These are phyloP conservation scores for Sycophaga agraensis DNA, from an alignment of 1,140 invertebrate genomes.

Conservation along the genomic window DNA sequence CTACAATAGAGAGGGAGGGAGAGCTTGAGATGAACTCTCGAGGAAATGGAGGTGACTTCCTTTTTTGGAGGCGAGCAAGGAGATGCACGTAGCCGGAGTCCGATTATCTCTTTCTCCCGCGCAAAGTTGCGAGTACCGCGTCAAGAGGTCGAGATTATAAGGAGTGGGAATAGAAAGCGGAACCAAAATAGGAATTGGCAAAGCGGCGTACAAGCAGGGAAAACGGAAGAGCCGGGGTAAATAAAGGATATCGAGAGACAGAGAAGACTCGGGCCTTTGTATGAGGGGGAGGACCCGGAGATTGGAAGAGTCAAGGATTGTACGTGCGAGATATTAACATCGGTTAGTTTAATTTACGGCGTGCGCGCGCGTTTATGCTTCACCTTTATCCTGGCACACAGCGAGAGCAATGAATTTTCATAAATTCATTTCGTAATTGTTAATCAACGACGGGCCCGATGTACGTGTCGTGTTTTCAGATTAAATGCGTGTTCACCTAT, in stretches of 20 bases:
- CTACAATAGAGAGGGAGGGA: neutral
- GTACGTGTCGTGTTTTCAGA: too few relatives aligned
- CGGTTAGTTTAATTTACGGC: too few relatives aligned
- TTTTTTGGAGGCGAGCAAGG: conserved; percentile 16
- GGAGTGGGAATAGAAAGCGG: conserved; percentile 7
- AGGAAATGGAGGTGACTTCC: conserved; percentile 22
- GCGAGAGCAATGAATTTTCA: too few relatives aligned
- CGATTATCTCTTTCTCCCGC: conserved; percentile 31
- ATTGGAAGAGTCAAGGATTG: neutral
- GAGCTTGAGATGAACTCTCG: conserved; percentile 4
- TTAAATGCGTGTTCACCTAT: too few relatives aligned
- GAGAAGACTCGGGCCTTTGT: too few relatives aligned
- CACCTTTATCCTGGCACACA: too few relatives aligned
- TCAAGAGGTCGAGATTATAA: neutral
- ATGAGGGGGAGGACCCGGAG: too few relatives aligned
- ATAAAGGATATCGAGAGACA: neutral
- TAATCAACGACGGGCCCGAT: too few relatives aligned
- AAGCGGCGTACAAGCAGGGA: neutral
- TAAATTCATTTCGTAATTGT: too few relatives aligned
- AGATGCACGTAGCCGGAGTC: conserved; percentile 8
- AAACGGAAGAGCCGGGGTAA: neutral
- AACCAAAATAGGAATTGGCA: neutral
- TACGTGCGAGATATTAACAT: too few relatives aligned
- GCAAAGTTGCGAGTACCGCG: neutral
- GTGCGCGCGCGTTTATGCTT: too few relatives aligned